Evolutionary conservation across 2,113 vertebrate species (phyloP), one percentile per base, ranked within the genome.

Genomic region (Xenotilapia leptura): DNA sequence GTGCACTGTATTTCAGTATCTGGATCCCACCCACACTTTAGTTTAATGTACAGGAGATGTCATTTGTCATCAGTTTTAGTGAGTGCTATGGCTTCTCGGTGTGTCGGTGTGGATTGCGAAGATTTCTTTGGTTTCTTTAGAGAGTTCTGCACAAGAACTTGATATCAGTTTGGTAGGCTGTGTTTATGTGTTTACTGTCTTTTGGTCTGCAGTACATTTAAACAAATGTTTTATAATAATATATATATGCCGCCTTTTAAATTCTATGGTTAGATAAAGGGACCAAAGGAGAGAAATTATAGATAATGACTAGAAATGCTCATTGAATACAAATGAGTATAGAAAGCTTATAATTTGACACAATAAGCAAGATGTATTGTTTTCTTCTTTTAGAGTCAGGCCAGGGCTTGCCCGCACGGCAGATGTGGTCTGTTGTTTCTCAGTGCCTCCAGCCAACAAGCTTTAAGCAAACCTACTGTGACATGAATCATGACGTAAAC

Each of bases 401-500:
- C 23, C 73, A 9, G 54, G 79, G 73, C 23, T 82, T 62, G 15
- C 79, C 40, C 1, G 2, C 4, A 14, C 23, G 23, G 73, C 83
- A 90, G 54, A 68, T 33, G 23, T 65, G 51, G 53, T 75, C 75
- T 60, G 2, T 70, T 54, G 28, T 86, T 90, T 91, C 83, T 93
- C 80, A 90, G 90, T 92, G 87, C 89, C 91, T 94, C 90, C 92
- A 94, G 93, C 84, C 23, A 82, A 85, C 84, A 94, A 94, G 95
- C 95, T 96, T 95, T 92, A 94, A 91, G 68, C 90, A 91, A 86
- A 91, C 92, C 92, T 93, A 95, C 95, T 96, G 95, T 96, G 93
- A 95, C 49, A 68, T 85, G 68, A 90, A 83, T 79, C 55, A 80
- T 42, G 38, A 92, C 15, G 53, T 70, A 55, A 33, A 92, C 53